These are phyloP conservation scores for Trididemnum nubilum DNA, from an alignment of 23 tunicate species.

Conservation along the genomic window DNA sequence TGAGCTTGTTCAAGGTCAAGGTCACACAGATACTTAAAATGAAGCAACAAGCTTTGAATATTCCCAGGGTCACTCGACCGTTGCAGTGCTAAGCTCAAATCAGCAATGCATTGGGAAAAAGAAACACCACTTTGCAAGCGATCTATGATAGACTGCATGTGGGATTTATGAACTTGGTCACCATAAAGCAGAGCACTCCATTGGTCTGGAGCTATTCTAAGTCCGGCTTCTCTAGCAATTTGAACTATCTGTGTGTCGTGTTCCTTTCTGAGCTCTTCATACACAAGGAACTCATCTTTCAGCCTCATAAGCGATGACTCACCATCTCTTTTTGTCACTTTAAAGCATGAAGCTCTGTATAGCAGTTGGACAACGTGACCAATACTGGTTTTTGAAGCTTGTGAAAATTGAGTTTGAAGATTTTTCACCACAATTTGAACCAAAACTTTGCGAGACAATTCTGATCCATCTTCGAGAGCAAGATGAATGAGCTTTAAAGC, in stretches of 20 bases:
- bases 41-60: constrained; percentile 41
- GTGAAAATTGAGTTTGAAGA: constrained; percentile 69
- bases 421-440: constrained; percentile 83
- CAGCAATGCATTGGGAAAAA: constrained; percentile 58
- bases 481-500: constrained; percentile 78
- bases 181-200: constrained; percentile 95
- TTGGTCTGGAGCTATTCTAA: constrained; percentile 91
- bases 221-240: constrained; percentile 89
- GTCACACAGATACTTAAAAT: constrained; percentile 53
- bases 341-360: constrained; percentile 89
- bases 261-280: constrained; percentile 74
- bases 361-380: constrained; percentile 91
- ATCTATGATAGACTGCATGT: constrained; percentile 95
- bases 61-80: constrained; percentile 54
- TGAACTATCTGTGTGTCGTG: constrained; percentile 87
- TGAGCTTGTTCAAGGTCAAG: constrained; percentile 38
- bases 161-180: constrained; percentile 77
- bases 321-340: constrained; percentile 81
- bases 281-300: constrained; percentile 65
- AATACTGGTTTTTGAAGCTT: constrained; percentile 93
- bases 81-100: constrained; percentile 53
- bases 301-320: constrained; percentile 83
- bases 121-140: constrained; percentile 71
- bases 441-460: constrained; percentile 79
- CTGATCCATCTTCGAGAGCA: constrained; percentile 87